Conservation (phyloP, 2,113 vertebrate species). For the Mugil cephalus region DNA sequence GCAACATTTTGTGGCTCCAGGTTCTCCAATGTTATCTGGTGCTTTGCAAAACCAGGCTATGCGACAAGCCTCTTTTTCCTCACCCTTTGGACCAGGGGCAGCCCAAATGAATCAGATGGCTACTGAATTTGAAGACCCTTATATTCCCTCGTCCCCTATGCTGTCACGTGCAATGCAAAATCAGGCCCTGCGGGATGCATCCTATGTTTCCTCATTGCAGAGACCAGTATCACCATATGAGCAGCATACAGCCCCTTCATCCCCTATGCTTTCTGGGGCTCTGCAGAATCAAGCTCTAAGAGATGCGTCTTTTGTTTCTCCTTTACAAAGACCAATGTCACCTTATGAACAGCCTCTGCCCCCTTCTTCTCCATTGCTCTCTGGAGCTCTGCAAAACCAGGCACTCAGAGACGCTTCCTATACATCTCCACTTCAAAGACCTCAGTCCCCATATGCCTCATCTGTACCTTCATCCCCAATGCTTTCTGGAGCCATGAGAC, state of each 20-base stretch:
- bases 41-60: constrained; percentile 57
- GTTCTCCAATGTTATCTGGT: constrained; percentile 69
- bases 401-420: constrained; percentile 70
- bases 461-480: constrained; percentile 71
- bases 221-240: constrained; percentile 64
- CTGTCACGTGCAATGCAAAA: constrained; percentile 72
- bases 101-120: constrained; percentile 54
- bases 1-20: constrained; percentile 52
- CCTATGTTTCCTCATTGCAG: constrained; percentile 61
- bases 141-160: constrained; percentile 51
- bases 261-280: constrained; percentile 69
- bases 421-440: constrained; percentile 62
- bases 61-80: constrained; percentile 48
- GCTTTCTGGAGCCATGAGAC: constrained; percentile 76
- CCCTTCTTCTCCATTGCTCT: constrained; percentile 68
- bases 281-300: constrained; percentile 69
- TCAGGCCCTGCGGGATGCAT: constrained; percentile 59
- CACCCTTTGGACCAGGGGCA: constrained; percentile 45
- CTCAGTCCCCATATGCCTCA: constrained; percentile 67
- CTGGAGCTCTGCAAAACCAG: constrained; percentile 74
- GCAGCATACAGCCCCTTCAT: constrained; percentile 50
- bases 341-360: constrained; percentile 64
- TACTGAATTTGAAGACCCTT: constrained; percentile 38
- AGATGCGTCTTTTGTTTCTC: constrained; percentile 69
- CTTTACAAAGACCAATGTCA: constrained; percentile 61